Percentiles rank a stretch among this genome's conserved stretches.
Evolutionary conservation across 2,797 vertebrate species (phyloP).

Genomic region (Cetoscarus ocellatus): DNA sequence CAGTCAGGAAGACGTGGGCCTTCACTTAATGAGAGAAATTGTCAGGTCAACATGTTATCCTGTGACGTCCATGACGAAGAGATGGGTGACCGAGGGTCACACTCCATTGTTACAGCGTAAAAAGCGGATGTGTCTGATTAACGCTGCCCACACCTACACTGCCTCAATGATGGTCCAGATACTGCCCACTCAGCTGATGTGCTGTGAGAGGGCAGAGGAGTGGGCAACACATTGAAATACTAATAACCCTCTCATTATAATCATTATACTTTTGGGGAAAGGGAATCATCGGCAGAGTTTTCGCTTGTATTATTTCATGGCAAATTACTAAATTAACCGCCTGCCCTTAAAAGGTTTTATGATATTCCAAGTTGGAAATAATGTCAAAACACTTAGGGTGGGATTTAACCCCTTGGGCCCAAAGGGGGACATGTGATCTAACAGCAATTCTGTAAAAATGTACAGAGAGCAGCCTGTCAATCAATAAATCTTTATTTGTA

Average conservation of each 20-base stretch:
- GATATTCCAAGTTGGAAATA: no score
- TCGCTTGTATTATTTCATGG: constrained; percentile 3
- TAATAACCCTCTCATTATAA: constrained; percentile 32
- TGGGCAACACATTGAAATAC: constrained; percentile 25
- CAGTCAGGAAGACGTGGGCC: constrained; percentile 59
- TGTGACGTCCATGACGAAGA: constrained; percentile 69
- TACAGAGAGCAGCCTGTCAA: no score
- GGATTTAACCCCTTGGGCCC: no score
- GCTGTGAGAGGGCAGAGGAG: constrained; percentile 3
- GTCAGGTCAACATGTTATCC: constrained; percentile 72
- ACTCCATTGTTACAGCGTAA: constrained; percentile 71
- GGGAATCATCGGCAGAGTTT: constrained; percentile 15
- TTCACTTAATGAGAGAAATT: constrained; percentile 41
- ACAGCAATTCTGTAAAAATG: no score
- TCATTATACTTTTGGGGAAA: constrained; percentile 34
- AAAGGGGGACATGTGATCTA: no score
- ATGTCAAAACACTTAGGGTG: no score
- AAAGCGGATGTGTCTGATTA: constrained; percentile 70
- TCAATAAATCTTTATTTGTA: no score
- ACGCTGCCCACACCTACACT: constrained; percentile 67
- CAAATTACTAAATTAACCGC: background rate
- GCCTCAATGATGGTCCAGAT: constrained; percentile 37
- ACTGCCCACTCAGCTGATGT: constrained; percentile 62
- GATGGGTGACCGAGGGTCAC: constrained; percentile 61
- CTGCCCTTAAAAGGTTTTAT: no score